These are phyloP conservation scores for Myotis findleyi DNA, from an alignment of 2,797 vertebrate genomes.

Conservation along the genomic window DNA sequence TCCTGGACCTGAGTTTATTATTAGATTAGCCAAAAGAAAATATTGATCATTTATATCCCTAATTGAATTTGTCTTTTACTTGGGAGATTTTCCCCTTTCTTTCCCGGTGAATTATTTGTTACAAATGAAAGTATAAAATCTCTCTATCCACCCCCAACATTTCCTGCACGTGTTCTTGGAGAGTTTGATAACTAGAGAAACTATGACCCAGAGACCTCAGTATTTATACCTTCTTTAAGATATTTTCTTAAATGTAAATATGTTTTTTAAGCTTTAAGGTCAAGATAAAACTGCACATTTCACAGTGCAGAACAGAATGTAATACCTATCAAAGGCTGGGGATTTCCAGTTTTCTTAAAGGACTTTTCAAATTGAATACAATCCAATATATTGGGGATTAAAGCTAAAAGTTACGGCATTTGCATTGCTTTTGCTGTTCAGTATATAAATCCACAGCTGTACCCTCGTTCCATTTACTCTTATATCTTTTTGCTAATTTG, in stretches of 20 bases:
- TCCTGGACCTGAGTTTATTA: conserved; percentile 3
- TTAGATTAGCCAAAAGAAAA: conserved; percentile 47
- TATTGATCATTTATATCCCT: not conserved
- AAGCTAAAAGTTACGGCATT: conserved; percentile 14
- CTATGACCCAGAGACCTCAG: not conserved
- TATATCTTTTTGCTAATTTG: not conserved
- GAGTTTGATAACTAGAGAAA: not conserved
- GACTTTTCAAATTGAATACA: conserved; percentile 47
- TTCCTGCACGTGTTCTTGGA: not conserved
- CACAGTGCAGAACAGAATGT: not conserved
- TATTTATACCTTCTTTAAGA: not conserved
- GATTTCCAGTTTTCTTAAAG: conserved; percentile 33
- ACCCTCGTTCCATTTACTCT: not conserved
- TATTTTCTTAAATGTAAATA: conserved; percentile 40
- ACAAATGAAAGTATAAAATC: conserved; percentile 16
- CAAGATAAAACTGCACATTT: conserved; percentile 14
- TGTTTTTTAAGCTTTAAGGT: conserved; percentile 23
- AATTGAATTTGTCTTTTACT: conserved; percentile 28
- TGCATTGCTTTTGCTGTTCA: not conserved
- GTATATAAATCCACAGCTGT: not conserved
- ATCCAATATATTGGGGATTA: not conserved
- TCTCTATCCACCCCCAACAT: not conserved
- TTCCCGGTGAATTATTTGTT: conserved; percentile 33
- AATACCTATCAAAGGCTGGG: not conserved
- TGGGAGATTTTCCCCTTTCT: not conserved